Evolutionary conservation across 1,140 invertebrate genomes (phyloP).

Genomic region (Zaprionus gabonicus): DNA sequence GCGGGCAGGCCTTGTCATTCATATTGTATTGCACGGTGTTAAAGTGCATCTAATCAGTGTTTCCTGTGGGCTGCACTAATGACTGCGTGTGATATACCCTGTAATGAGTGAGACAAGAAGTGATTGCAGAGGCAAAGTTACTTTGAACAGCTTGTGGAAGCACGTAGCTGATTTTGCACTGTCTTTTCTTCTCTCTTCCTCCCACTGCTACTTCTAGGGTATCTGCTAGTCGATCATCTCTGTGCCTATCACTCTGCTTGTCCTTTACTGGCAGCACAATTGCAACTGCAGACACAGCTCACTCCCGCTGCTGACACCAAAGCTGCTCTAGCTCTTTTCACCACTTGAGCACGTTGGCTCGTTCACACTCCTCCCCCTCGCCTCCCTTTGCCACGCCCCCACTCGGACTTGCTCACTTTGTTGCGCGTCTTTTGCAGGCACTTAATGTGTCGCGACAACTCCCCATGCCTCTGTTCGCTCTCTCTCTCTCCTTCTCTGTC

Average conservation of each 20-base stretch:
- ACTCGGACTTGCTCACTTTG: constrained; percentile 57
- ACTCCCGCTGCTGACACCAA: constrained; percentile 8
- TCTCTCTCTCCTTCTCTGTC: neutral
- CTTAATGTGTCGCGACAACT: constrained; percentile 63
- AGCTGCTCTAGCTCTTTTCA: constrained; percentile 31
- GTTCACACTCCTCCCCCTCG: neutral
- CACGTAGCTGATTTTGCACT: neutral
- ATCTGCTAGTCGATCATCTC: no score
- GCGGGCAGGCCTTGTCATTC: constrained; percentile 23
- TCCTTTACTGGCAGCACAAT: constrained; percentile 7
- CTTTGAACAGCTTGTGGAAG: neutral
- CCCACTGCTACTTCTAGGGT: neutral
- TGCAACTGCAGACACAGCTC: neutral
- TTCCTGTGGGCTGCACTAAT: neutral
- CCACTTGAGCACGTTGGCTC: constrained; percentile 75
- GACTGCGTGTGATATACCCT: constrained; percentile 1
- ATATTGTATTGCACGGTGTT: constrained; percentile 15
- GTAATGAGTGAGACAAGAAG: neutral
- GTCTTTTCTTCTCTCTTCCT: neutral
- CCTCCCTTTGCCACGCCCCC: neutral
- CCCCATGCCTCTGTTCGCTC: neutral
- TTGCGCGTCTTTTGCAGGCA: constrained; percentile 77
- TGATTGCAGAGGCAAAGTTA: neutral
- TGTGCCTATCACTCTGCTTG: no score
- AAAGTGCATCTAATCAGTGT: constrained; percentile 34